These are phyloP conservation scores for Merluccius polli DNA, from an alignment of 2,797 vertebrate genomes.

Conservation along the genomic window DNA sequence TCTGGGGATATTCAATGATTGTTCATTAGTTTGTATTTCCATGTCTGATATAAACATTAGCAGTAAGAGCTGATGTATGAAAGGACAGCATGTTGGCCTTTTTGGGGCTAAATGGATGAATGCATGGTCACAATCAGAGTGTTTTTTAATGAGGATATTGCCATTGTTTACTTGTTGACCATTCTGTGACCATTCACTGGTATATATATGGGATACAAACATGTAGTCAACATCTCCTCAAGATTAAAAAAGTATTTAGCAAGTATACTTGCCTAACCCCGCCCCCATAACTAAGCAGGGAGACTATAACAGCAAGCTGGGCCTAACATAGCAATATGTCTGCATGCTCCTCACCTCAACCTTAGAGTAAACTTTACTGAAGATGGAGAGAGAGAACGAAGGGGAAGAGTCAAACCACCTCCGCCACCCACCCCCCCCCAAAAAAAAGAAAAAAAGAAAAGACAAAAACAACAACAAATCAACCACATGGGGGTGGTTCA, in stretches of 20 bases:
- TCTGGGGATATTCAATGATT: too few species aligned
- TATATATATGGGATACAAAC: too few species aligned
- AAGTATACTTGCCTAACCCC: too few species aligned
- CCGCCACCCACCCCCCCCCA: too few species aligned
- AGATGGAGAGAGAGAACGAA: background rate
- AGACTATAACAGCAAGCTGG: background rate
- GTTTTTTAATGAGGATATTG: background rate
- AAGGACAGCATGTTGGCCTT: too few species aligned
- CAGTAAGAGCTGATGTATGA: background rate
- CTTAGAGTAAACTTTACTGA: constrained; percentile 2
- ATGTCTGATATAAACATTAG: too few species aligned
- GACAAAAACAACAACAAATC: background rate
- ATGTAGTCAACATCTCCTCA: too few species aligned
- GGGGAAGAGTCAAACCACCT: background rate
- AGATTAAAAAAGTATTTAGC: too few species aligned
- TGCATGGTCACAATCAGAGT: too few species aligned
- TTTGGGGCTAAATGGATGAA: background rate
- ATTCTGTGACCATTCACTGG: background rate
- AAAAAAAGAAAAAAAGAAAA: too few species aligned
- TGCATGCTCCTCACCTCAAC: background rate
- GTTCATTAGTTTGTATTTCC: background rate
- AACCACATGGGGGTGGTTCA: constrained; percentile 63
- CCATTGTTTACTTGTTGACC: background rate
- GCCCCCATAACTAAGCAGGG: background rate
- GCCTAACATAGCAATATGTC: background rate